A percentile compares a stretch with the other conserved stretches of the same genome.
phyloP scores from a whole-genome alignment of 2,888 invertebrate genomes.

The Stenchaetothrips biformis region DNA sequence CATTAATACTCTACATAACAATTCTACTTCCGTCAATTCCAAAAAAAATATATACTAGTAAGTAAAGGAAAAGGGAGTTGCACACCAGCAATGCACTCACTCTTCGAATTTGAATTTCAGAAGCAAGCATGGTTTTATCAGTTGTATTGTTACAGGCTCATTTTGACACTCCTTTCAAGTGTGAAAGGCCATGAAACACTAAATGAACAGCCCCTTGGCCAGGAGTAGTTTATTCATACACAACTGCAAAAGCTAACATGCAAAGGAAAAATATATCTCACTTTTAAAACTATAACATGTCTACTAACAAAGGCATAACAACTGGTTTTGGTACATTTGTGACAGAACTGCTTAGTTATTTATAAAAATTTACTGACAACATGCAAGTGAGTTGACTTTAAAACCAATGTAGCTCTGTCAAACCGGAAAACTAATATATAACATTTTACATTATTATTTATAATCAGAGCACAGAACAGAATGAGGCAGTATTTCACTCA shows the following conservation, averaged over 20 bases:
- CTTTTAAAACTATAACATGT: background rate
- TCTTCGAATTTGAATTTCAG: background rate
- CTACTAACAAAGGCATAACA: background rate
- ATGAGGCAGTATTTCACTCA: background rate
- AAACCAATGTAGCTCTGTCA: background rate
- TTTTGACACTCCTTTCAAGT: background rate
- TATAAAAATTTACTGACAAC: background rate
- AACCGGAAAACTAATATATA: background rate
- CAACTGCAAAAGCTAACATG: background rate
- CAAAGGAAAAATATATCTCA: constrained; percentile 10
- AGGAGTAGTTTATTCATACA: background rate
- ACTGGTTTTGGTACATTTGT: background rate
- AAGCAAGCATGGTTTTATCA: background rate
- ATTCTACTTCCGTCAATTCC: constrained; percentile 18
- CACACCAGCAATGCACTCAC: background rate
- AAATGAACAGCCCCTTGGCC: background rate
- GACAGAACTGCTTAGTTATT: background rate
- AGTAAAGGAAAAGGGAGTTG: constrained; percentile 14
- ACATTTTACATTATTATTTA: background rate
- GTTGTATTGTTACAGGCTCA: background rate
- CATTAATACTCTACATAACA: constrained; percentile 25
- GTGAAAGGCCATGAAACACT: background rate
- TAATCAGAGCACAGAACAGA: background rate
- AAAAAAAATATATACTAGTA: constrained; percentile 26
- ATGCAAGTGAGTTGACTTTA: background rate